Evolutionary conservation across 2,797 vertebrate species (phyloP).

Genomic region (Erithacus rubecula): DNA sequence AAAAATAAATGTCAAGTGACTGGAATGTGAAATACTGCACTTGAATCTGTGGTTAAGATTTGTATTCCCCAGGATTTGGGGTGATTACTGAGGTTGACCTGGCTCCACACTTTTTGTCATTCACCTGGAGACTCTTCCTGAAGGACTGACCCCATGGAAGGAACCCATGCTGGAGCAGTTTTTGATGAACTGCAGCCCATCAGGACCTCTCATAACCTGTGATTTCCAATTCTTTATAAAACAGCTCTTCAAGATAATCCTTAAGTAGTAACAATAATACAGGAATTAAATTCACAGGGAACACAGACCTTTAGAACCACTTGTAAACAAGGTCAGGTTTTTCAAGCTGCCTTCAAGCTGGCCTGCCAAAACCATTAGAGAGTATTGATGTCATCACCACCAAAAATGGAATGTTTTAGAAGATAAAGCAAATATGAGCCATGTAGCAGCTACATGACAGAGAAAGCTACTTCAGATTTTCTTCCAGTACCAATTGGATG

Average conservation of each 20-base stretch:
- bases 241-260: not conserved
- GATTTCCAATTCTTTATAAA: not conserved
- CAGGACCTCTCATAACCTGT: not conserved
- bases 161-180: not conserved
- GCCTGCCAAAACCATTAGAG: not conserved
- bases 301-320: not conserved
- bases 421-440: not conserved
- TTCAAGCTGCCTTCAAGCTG: not conserved
- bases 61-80: not conserved
- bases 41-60: not conserved
- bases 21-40: not conserved
- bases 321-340: not conserved
- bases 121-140: not conserved
- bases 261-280: not conserved
- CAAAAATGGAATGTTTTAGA: not conserved
- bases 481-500: not conserved
- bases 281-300: not conserved
- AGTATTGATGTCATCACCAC: not conserved
- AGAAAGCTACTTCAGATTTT: not conserved
- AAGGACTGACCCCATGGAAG: not conserved
- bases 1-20: not conserved
- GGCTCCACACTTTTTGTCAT: not conserved
- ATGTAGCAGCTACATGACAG: not conserved
- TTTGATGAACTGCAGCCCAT: not conserved
- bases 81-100: not conserved